These are phyloP conservation scores for Caenorhabditis imperialis DNA, from an alignment of 2,888 invertebrate species.

Conservation along the genomic window DNA sequence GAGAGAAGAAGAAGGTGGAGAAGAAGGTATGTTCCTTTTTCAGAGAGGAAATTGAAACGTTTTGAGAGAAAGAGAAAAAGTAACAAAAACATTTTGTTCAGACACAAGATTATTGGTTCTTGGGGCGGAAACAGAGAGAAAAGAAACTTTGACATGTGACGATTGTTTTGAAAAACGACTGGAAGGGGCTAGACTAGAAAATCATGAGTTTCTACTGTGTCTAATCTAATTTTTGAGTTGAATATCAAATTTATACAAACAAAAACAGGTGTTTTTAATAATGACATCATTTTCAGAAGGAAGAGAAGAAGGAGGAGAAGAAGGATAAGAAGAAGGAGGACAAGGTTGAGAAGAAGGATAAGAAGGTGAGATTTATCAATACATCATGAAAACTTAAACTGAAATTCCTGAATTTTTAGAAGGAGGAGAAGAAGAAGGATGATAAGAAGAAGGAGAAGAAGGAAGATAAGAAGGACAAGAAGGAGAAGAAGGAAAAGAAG, in stretches of 20 bases:
- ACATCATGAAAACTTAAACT: no score
- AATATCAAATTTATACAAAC: no score
- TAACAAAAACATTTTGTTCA: conserved; percentile 3
- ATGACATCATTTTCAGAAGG: conserved; percentile 29
- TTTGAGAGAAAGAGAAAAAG: conserved; percentile 12
- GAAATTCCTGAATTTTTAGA: no score
- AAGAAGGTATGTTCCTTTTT: conserved; percentile 41
- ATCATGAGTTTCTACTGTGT: no score
- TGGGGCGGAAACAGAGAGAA: no score
- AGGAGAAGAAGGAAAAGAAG: conserved; percentile 51
- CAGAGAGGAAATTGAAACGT: no score
- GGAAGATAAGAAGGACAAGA: conserved; percentile 48
- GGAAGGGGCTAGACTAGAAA: no score
- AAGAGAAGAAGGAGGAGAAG: conserved; percentile 51
- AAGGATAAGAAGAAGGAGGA: conserved; percentile 42
- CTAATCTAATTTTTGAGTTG: no score
- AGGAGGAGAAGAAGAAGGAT: conserved; percentile 3
- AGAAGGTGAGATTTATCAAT: conserved; percentile 38
- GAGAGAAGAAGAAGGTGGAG: conserved; percentile 39
- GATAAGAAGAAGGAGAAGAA: conserved; percentile 52
- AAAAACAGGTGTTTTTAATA: background rate
- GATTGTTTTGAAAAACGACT: no score
- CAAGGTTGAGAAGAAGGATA: conserved; percentile 42
- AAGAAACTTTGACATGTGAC: no score
- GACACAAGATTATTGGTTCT: no score